Evolutionary conservation across 1,140 invertebrate genomes (phyloP).

Genomic region (Calycopis cecrops): DNA sequence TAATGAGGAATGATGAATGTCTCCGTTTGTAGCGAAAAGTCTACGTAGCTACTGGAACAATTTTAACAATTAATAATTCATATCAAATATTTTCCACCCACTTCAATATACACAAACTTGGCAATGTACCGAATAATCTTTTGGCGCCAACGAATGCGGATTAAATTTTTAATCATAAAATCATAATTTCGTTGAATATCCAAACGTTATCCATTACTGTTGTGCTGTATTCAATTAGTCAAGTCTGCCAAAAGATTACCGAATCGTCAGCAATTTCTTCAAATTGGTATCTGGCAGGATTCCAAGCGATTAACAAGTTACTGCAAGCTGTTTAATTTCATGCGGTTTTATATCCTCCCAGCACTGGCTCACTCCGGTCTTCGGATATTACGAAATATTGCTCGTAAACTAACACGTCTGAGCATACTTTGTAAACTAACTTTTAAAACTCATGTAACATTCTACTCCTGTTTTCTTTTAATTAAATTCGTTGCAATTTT

Average conservation of each 20-base stretch:
- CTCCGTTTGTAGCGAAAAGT: no score
- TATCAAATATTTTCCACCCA: no score
- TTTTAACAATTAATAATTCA: no score
- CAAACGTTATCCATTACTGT: slow-evolving; percentile 18
- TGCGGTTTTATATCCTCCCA: slow-evolving; percentile 39
- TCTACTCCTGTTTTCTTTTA: no score
- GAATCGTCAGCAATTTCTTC: slow-evolving; percentile 57
- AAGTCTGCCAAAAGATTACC: slow-evolving; percentile 31
- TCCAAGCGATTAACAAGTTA: slow-evolving; percentile 64
- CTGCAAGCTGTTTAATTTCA: slow-evolving; percentile 67
- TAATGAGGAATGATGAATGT: no score
- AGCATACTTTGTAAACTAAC: no score
- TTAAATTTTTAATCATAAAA: not conserved
- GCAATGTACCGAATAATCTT: slow-evolving; percentile 16
- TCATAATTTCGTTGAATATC: slow-evolving; percentile 4
- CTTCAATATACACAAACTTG: slow-evolving; percentile 7
- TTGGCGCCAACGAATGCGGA: slow-evolving; percentile 12
- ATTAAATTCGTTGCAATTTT: no score
- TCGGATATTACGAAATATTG: slow-evolving; percentile 13
- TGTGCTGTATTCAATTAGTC: slow-evolving; percentile 36
- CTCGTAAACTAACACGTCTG: not conserved
- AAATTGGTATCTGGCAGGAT: slow-evolving; percentile 54
- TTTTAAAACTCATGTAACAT: no score
- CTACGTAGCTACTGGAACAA: no score
- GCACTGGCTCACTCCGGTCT: not conserved